Percentiles rank a stretch among this genome's conserved stretches.
These are phyloP conservation scores for Vanessa tameamea DNA, from an alignment of 1,140 invertebrate genomes.

Conservation along the genomic window DNA sequence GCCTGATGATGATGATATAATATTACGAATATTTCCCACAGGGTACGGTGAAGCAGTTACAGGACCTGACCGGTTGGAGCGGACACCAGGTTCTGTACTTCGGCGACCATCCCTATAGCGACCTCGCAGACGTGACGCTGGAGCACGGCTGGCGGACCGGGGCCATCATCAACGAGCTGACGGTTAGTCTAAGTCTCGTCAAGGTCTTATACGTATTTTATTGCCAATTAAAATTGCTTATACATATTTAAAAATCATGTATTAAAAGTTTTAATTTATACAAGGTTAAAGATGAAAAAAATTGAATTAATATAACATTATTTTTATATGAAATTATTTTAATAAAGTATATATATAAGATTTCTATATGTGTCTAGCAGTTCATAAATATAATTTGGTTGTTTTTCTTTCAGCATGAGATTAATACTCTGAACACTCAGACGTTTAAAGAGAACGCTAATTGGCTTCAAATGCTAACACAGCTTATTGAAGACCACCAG, in stretches of 20 bases:
- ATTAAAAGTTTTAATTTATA: too few relatives aligned
- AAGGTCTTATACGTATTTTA: too few relatives aligned
- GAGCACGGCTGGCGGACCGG: constrained; percentile 98
- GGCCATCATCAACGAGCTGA: constrained; percentile 97
- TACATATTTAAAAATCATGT: too few relatives aligned
- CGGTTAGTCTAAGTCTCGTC: constrained; percentile 78
- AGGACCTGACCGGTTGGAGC: constrained; percentile 95
- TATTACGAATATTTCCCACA: constrained; percentile 61
- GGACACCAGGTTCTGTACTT: constrained; percentile 97
- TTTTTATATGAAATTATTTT: too few relatives aligned
- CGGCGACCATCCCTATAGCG: constrained; percentile 98
- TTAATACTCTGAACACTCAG: constrained; percentile 91
- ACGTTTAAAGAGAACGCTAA: constrained; percentile 94
- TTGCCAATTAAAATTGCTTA: too few relatives aligned
- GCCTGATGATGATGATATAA: constrained; percentile 1
- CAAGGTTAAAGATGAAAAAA: too few relatives aligned
- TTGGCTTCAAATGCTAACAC: constrained; percentile 96
- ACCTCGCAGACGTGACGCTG: constrained; percentile 97
- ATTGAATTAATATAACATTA: too few relatives aligned
- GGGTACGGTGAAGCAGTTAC: constrained; percentile 95
- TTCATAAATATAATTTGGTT: not conserved
- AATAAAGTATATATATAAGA: too few relatives aligned
- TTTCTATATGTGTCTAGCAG: not conserved
- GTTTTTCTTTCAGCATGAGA: constrained; percentile 89
- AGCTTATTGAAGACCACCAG: constrained; percentile 94